Conservation (phyloP, 2,113 vertebrate species). For the Tragelaphus buxtoni region DNA sequence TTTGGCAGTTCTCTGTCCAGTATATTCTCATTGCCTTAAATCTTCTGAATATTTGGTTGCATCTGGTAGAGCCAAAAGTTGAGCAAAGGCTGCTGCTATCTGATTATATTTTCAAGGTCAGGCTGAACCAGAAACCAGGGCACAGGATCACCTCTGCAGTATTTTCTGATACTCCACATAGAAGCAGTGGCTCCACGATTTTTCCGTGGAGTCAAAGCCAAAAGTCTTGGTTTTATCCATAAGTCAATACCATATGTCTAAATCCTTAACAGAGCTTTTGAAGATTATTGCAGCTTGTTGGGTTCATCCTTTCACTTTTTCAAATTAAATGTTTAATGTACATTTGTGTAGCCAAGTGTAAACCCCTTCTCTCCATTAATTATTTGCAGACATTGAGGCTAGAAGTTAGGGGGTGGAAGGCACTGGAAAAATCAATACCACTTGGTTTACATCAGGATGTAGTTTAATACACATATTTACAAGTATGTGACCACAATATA, state of each 20-base stretch:
- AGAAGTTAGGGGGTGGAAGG: not conserved
- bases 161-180: not conserved
- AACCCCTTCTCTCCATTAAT: slow-evolving; percentile 36
- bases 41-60: not conserved
- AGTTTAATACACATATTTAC: slow-evolving; percentile 17
- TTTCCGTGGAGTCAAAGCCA: not conserved
- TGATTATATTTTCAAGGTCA: not conserved
- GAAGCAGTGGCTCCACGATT: not conserved
- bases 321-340: slow-evolving; percentile 32
- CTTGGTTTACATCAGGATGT: not conserved
- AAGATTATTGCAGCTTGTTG: slow-evolving; percentile 32
- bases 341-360: slow-evolving; percentile 21
- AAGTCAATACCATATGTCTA: slow-evolving; percentile 3
- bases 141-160: not conserved
- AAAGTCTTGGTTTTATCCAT: not conserved
- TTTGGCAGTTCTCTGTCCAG: not conserved
- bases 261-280: slow-evolving; percentile 8
- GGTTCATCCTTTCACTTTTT: slow-evolving; percentile 31
- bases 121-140: not conserved
- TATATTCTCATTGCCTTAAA: not conserved
- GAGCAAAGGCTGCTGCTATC: not conserved
- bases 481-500: not conserved
- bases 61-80: not conserved
- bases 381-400: slow-evolving; percentile 42
- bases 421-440: not conserved